These are phyloP conservation scores for Griposia aprilina DNA, from an alignment of 2,888 invertebrate species.

Conservation along the genomic window DNA sequence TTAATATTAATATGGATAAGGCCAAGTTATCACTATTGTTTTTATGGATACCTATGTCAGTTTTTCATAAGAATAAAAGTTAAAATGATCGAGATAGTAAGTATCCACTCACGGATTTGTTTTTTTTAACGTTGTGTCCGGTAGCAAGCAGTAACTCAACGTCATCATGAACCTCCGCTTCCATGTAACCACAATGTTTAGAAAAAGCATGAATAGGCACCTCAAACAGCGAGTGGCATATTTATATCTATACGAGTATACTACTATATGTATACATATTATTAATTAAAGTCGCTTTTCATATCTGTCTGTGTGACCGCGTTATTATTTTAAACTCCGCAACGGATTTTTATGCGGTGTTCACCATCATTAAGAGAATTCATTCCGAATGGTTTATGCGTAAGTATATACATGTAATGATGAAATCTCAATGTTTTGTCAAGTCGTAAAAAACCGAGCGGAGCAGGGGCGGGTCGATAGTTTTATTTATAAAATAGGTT, in stretches of 20 bases:
- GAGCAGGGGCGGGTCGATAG: neutral
- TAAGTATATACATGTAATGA: neutral
- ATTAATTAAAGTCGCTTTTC: neutral
- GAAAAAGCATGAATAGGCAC: constrained; percentile 37
- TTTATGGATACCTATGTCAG: neutral
- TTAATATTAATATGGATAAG: too few species aligned
- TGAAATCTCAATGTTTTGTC: neutral
- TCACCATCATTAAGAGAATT: neutral
- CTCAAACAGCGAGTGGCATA: constrained; percentile 14
- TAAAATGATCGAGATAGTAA: constrained; percentile 6
- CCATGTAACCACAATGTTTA: constrained; percentile 41
- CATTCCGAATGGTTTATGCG: neutral
- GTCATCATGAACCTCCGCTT: constrained; percentile 17
- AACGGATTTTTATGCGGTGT: neutral
- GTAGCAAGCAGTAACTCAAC: constrained; percentile 19
- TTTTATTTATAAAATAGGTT: constrained; percentile 21
- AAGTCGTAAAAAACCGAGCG: neutral
- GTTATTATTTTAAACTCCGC: neutral
- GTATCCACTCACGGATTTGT: constrained; percentile 13
- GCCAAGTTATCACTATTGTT: neutral
- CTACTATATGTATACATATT: neutral
- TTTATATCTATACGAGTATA: neutral
- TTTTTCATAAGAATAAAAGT: too few species aligned
- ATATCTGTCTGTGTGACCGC: neutral
- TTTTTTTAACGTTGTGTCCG: constrained; percentile 16